Percentiles rank a stretch among this genome's conserved stretches.
Conservation (phyloP, 2,888 invertebrate genomes). For the Dryobotodes eremita region DNA sequence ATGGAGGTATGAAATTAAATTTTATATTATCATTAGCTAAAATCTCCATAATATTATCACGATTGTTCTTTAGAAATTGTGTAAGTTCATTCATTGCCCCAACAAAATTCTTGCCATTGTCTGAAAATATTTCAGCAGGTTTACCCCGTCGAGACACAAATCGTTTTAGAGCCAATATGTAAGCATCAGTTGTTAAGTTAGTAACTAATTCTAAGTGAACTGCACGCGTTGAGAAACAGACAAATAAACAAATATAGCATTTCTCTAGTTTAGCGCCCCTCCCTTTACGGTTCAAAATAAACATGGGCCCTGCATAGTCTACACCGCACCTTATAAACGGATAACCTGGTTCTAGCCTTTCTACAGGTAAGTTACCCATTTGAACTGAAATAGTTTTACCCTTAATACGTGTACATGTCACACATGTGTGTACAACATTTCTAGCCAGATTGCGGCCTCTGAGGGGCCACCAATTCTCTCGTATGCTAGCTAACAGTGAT, state of each 20-base stretch:
- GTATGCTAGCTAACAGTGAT: background rate
- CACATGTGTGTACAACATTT: background rate
- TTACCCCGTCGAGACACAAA: no score
- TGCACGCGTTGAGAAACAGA: no score
- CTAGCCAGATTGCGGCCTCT: conserved; percentile 5
- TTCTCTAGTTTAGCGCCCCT: conserved; percentile 1
- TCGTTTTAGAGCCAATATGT: no score
- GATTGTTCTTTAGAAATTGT: no score
- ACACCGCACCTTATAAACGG: conserved; percentile 1
- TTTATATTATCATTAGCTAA: no score
- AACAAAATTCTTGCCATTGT: no score
- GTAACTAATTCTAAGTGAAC: no score
- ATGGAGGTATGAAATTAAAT: no score
- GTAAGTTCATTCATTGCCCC: no score
- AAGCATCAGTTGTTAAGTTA: no score
- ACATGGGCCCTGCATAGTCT: conserved; percentile 6
- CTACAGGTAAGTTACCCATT: conserved; percentile 12
- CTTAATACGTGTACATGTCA: background rate
- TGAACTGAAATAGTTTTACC: conserved; percentile 1
- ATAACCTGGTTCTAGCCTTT: conserved; percentile 4
- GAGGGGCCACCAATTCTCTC: background rate
- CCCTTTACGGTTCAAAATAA: background rate
- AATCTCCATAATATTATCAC: no score
- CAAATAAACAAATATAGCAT: background rate
- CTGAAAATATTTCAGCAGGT: no score